phyloP scores from a whole-genome alignment of 1,140 invertebrate genomes.

The Bombus difficillimus region DNA sequence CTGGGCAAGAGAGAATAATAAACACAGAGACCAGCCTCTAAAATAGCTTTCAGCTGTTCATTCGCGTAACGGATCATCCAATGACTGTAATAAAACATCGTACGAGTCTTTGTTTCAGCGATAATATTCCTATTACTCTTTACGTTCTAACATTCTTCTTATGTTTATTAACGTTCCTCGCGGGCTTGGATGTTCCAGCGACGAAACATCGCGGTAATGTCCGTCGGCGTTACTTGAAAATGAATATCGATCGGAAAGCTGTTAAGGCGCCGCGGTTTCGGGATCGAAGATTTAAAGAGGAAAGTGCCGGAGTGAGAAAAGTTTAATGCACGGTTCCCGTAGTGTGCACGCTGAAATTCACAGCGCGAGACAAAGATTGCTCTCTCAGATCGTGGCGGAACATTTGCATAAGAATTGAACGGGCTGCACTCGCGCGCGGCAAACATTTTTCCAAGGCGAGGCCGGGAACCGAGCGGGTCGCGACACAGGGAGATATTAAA shows the following conservation, averaged over 20 bases:
- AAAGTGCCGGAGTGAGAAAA: conserved; percentile 38
- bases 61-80: too few species aligned
- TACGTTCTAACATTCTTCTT: too few species aligned
- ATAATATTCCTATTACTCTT: too few species aligned
- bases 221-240: conserved; percentile 15
- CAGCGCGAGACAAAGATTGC: conserved; percentile 25
- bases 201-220: conserved; percentile 17
- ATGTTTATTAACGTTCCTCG: too few species aligned
- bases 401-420: conserved; percentile 35
- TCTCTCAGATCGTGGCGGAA: not conserved
- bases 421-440: not conserved
- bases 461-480: not conserved
- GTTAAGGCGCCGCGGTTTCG: not conserved
- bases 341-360: conserved; percentile 1
- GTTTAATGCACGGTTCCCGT: conserved; percentile 53
- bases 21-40: too few species aligned
- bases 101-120: too few species aligned
- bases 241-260: conserved; percentile 54
- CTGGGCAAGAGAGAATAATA: too few species aligned
- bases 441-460: conserved; percentile 4
- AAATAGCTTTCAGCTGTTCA: too few species aligned
- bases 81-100: too few species aligned
- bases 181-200: not conserved
- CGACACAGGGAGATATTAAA: not conserved
- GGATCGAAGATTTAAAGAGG: conserved; percentile 44